These are phyloP conservation scores for Romanogobio albipinnatus DNA, from an alignment of 2,113 vertebrate species.

Conservation along the genomic window DNA sequence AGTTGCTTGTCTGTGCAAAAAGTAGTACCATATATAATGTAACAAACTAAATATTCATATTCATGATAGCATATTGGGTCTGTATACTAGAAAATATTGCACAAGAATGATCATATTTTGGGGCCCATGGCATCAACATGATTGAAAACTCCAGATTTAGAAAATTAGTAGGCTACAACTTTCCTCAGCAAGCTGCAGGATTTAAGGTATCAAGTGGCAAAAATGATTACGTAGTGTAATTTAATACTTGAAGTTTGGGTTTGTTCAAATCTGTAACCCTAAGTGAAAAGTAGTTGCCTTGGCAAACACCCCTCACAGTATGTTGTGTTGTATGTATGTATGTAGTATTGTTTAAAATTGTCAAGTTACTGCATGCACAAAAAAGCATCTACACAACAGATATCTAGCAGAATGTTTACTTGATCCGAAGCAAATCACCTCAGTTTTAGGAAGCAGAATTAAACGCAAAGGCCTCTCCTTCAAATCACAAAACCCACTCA, in stretches of 20 bases:
- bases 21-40: neutral
- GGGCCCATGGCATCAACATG: neutral
- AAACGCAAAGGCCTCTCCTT: conserved; percentile 67
- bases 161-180: neutral
- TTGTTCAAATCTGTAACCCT: neutral
- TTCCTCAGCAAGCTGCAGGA: neutral
- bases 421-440: conserved; percentile 52
- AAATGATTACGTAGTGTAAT: neutral
- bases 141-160: neutral
- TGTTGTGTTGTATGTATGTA: too few relatives aligned
- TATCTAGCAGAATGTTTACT: conserved; percentile 14
- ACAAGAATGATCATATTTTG: neutral
- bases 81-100: neutral
- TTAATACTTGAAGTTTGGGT: neutral
- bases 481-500: conserved; percentile 74
- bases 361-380: neutral
- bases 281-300: neutral
- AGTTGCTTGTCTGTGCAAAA: neutral
- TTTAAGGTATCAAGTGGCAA: neutral
- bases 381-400: neutral
- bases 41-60: too few relatives aligned
- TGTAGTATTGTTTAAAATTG: neutral
- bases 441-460: conserved; percentile 59
- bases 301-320: neutral
- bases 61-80: too few relatives aligned